Conservation (phyloP, 1,140 invertebrate genomes). For the Micrasema longulum region DNA sequence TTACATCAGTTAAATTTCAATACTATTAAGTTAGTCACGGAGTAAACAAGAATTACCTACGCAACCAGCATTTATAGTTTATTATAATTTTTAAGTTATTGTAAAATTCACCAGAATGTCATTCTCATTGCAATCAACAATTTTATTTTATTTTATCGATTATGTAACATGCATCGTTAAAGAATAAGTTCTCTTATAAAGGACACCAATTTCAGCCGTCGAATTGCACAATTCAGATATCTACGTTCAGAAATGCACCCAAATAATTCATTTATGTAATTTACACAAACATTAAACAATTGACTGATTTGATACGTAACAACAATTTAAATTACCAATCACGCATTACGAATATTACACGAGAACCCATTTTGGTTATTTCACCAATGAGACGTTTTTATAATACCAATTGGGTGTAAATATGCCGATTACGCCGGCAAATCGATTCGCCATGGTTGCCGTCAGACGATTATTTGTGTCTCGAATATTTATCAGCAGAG, state of each 20-base stretch:
- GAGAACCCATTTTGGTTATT: slow-evolving; percentile 25
- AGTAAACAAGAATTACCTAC: too few species aligned
- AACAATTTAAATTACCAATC: slow-evolving; percentile 16
- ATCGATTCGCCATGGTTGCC: slow-evolving; percentile 23
- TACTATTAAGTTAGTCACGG: too few species aligned
- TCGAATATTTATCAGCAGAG: slow-evolving; percentile 10
- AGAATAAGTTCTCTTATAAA: too few species aligned
- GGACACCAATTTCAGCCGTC: too few species aligned
- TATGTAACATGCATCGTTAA: too few species aligned
- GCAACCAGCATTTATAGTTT: too few species aligned
- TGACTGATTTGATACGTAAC: background rate
- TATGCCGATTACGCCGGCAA: slow-evolving; percentile 13
- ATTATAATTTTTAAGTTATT: too few species aligned
- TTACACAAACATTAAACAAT: slow-evolving; percentile 10
- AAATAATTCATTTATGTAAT: slow-evolving; percentile 5
- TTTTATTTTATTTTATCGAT: too few species aligned
- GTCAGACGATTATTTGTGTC: slow-evolving; percentile 14
- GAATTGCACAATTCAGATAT: background rate
- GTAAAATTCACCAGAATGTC: too few species aligned
- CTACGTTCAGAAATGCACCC: slow-evolving; percentile 5
- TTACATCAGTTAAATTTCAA: too few species aligned
- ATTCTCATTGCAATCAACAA: too few species aligned
- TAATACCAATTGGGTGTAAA: slow-evolving; percentile 26
- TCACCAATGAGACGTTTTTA: slow-evolving; percentile 35
- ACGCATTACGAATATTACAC: slow-evolving; percentile 21